A percentile compares a stretch with the other conserved stretches of the same genome.
Evolutionary conservation across 2,888 invertebrate species (phyloP).

Genomic region (Diaprepes abbreviatus): DNA sequence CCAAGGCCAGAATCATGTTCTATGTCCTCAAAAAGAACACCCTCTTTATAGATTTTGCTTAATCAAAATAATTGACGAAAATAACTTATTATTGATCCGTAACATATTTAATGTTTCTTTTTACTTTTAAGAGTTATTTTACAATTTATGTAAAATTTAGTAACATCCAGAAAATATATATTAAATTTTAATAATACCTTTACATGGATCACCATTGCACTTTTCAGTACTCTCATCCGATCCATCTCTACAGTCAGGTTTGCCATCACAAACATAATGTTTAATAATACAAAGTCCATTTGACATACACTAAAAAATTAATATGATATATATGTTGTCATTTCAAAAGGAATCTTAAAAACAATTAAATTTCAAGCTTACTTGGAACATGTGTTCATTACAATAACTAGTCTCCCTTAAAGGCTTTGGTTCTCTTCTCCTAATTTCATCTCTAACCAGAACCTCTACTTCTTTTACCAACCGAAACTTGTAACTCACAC

Average conservation of each 20-base stretch:
- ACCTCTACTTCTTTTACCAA: slow-evolving; percentile 60
- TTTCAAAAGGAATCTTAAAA: no score
- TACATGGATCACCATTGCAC: slow-evolving; percentile 67
- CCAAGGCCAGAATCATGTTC: no score
- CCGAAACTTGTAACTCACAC: slow-evolving; percentile 63
- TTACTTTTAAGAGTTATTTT: no score
- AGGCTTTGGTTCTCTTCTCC: slow-evolving; percentile 51
- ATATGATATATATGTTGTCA: no score
- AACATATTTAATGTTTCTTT: no score
- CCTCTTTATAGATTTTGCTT: no score
- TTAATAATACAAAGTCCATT: slow-evolving; percentile 67
- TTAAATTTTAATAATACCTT: slow-evolving; percentile 59
- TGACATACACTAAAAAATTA: slow-evolving; percentile 59
- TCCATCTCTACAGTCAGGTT: slow-evolving; percentile 69
- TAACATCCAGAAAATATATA: no score
- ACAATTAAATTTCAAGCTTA: slow-evolving; percentile 26
- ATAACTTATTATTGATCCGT: no score
- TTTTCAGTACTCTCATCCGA: slow-evolving; percentile 68
- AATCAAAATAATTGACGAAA: no score
- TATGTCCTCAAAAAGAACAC: no score
- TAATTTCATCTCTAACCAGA: slow-evolving; percentile 57
- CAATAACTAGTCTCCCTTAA: slow-evolving; percentile 58
- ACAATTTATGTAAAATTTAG: no score
- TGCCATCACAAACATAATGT: slow-evolving; percentile 71
- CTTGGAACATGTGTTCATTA: slow-evolving; percentile 62